Conservation (phyloP, 2,113 vertebrate species). For the Arothron firmamentum region DNA sequence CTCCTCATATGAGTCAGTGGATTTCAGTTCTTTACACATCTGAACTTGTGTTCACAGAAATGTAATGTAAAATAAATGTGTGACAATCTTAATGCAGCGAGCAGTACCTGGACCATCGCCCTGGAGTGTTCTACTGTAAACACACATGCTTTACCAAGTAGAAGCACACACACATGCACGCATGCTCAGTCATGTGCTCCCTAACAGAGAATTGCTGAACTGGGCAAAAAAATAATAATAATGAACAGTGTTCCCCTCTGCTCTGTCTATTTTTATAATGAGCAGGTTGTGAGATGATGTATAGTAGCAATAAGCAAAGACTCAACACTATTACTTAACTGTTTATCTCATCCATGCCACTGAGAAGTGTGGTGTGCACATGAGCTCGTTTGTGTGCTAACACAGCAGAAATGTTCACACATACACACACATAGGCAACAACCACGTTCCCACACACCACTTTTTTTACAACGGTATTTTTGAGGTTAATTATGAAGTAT, state of each 20-base stretch:
- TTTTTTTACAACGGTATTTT: not conserved
- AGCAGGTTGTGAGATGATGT: constrained; percentile 60
- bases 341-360: constrained; percentile 48
- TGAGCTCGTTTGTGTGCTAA: not conserved
- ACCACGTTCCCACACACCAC: not conserved
- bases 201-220: constrained; percentile 55
- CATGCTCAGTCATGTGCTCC: constrained; percentile 11
- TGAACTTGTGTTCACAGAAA: no score
- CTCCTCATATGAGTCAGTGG: no score
- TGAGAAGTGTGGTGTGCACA: constrained; percentile 13
- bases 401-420: constrained; percentile 10
- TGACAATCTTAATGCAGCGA: no score
- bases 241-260: constrained; percentile 48
- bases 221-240: constrained; percentile 50
- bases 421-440: not conserved
- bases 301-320: constrained; percentile 66
- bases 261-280: constrained; percentile 58
- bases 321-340: constrained; percentile 63
- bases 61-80: no score
- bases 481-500: not conserved
- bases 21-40: no score
- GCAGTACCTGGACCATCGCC: no score
- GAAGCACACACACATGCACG: constrained; percentile 1
- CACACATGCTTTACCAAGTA: not conserved
- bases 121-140: constrained; percentile 10